phyloP scores from a whole-genome alignment of 2,888 invertebrate genomes.

The Caenorhabditis sp. region DNA sequence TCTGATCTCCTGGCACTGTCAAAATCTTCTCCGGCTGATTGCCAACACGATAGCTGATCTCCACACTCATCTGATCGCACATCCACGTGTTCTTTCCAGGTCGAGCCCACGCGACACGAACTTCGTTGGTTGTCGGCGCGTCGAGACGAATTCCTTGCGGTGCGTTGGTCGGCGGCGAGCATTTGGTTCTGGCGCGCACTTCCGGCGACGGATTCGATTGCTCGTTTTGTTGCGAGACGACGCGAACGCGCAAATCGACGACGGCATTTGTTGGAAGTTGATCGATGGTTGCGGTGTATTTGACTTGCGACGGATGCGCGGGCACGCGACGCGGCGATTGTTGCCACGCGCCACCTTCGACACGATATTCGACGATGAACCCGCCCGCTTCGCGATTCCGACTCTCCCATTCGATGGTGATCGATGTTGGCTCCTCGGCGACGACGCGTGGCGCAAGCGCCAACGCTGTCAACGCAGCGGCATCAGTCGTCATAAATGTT shows the following conservation, averaged over 20 bases:
- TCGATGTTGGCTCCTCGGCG: slow-evolving; percentile 66
- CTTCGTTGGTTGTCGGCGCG: slow-evolving; percentile 67
- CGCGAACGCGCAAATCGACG: slow-evolving; percentile 66
- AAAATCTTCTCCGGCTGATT: slow-evolving; percentile 62
- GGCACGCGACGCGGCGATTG: slow-evolving; percentile 62
- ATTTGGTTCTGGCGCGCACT: slow-evolving; percentile 69
- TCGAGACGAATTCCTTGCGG: slow-evolving; percentile 65
- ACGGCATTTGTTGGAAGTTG: slow-evolving; percentile 68
- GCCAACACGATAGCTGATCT: slow-evolving; percentile 68
- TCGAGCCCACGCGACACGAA: slow-evolving; percentile 65
- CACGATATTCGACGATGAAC: slow-evolving; percentile 68
- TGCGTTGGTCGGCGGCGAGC: slow-evolving; percentile 66
- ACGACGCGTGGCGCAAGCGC: slow-evolving; percentile 62
- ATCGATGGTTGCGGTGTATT: slow-evolving; percentile 63
- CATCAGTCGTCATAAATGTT: slow-evolving; percentile 66
- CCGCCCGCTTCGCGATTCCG: slow-evolving; percentile 57
- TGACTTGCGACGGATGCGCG: slow-evolving; percentile 58
- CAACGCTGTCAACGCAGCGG: slow-evolving; percentile 57
- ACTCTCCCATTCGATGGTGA: slow-evolving; percentile 69
- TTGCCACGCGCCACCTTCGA: slow-evolving; percentile 67
- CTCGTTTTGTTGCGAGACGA: slow-evolving; percentile 62
- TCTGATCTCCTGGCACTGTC: slow-evolving; percentile 65
- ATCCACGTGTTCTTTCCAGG: slow-evolving; percentile 69
- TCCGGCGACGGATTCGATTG: slow-evolving; percentile 68
- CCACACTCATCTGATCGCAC: slow-evolving; percentile 70